These are phyloP conservation scores for Cephalopterus ornatus DNA, from an alignment of 2,113 vertebrate species.

Conservation along the genomic window DNA sequence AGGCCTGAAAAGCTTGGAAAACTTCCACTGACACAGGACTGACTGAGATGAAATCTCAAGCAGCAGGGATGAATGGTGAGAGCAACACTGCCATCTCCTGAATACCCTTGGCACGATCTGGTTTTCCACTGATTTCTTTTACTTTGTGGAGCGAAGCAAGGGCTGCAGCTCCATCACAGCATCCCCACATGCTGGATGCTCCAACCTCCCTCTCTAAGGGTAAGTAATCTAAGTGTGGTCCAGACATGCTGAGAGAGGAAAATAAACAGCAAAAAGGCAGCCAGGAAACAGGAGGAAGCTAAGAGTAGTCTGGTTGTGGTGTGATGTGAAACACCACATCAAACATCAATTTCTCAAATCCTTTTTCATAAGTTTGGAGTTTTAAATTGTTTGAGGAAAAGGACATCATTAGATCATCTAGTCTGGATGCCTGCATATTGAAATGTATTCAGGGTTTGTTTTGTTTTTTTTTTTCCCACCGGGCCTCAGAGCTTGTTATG, in stretches of 20 bases:
- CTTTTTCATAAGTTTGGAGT: neutral
- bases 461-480: neutral
- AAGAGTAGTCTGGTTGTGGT: neutral
- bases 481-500: neutral
- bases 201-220: neutral
- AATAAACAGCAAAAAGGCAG: neutral
- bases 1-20: constrained; percentile 13
- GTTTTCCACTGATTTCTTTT: neutral
- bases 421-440: neutral
- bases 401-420: neutral
- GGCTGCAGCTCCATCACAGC: neutral
- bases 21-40: neutral
- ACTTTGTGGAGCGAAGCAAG: neutral
- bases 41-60: neutral
- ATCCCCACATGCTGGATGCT: accelerated
- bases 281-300: neutral
- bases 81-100: constrained; percentile 66
- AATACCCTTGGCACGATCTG: constrained; percentile 21
- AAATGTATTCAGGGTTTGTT: neutral
- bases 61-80: neutral
- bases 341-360: neutral
- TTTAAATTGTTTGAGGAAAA: neutral
- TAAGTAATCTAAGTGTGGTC: neutral
- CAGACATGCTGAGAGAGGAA: neutral
- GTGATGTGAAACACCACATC: neutral